A percentile compares a stretch with the other conserved stretches of the same genome.
phyloP scores from a whole-genome alignment of 2,888 invertebrate species.

The Hanleya hanleyi region DNA sequence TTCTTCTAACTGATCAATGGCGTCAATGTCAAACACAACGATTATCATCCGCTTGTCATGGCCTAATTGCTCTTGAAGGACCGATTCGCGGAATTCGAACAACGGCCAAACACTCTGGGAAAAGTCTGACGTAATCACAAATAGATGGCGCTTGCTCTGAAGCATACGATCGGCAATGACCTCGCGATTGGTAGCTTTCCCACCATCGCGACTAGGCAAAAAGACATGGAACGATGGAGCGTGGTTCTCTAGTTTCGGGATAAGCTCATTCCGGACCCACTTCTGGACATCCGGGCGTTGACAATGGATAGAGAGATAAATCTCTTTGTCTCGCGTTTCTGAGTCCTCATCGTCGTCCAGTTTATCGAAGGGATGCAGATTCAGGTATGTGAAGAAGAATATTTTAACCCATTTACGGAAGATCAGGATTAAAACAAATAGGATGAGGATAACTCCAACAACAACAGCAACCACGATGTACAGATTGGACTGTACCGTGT shows the following conservation, averaged over 20 bases:
- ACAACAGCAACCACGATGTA: not conserved
- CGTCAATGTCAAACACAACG: not conserved
- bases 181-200: not conserved
- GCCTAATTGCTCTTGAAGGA: not conserved
- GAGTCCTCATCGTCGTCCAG: not conserved
- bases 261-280: not conserved
- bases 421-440: not conserved
- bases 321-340: not conserved
- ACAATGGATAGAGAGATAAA: not conserved
- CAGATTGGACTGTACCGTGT: too few species aligned
- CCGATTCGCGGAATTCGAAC: not conserved
- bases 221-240: not conserved
- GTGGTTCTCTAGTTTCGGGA: not conserved
- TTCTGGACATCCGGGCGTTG: not conserved
- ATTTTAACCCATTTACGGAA: conserved; percentile 4
- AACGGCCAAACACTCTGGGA: not conserved
- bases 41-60: conserved; percentile 6
- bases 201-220: not conserved
- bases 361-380: not conserved
- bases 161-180: not conserved
- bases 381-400: not conserved
- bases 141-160: not conserved
- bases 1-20: not conserved
- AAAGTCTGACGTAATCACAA: not conserved
- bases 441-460: not conserved